These are phyloP conservation scores for Margarornis squamiger DNA, from an alignment of 2,797 vertebrate species.

Conservation along the genomic window DNA sequence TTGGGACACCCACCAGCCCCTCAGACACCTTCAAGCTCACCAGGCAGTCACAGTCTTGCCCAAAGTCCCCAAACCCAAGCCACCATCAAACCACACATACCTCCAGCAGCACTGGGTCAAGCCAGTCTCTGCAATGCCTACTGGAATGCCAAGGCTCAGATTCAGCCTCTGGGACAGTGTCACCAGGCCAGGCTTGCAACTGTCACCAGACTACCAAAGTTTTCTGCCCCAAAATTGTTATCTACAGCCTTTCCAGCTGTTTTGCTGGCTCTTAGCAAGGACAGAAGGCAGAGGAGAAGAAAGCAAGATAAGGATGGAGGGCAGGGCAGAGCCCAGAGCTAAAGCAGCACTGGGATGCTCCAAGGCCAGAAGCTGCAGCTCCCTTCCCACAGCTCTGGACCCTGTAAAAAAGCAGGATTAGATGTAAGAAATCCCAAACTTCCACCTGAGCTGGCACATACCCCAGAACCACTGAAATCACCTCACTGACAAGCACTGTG, in stretches of 20 bases:
- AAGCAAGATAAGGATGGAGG: background rate
- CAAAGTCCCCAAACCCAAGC: background rate
- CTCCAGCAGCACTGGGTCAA: background rate
- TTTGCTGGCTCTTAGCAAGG: background rate
- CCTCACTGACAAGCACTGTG: background rate
- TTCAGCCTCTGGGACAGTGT: background rate
- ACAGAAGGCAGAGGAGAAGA: background rate
- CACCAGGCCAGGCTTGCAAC: background rate
- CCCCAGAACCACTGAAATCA: background rate
- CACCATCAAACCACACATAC: background rate
- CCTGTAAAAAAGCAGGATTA: background rate
- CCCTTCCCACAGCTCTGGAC: rapidly evolving
- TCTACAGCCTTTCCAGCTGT: background rate
- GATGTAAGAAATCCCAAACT: background rate
- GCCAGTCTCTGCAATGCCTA: background rate
- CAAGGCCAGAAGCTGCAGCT: background rate
- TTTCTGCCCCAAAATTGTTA: background rate
- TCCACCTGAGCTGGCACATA: background rate
- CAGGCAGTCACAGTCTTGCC: background rate
- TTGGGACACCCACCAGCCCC: background rate
- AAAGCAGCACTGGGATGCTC: background rate
- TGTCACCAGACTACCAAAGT: background rate
- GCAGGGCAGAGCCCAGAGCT: background rate
- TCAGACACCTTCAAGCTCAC: rapidly evolving
- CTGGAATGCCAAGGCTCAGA: rapidly evolving